A percentile compares a stretch with the other conserved stretches of the same genome.
Conservation (phyloP, 2,888 invertebrate genomes). For the Conus canariensis region DNA sequence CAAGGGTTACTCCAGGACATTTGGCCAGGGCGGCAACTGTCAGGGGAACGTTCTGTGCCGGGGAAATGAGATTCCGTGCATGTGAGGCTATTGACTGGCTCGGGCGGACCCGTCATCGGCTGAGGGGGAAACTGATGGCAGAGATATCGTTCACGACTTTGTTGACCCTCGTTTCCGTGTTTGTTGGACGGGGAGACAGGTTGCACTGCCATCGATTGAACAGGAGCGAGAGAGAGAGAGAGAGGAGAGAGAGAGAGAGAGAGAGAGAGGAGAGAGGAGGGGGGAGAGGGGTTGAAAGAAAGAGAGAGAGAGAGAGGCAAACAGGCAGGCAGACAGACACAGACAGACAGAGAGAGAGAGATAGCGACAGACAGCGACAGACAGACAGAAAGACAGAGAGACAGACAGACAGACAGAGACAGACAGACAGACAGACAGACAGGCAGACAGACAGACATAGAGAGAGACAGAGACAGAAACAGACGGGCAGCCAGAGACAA, state of each 20-base stretch:
- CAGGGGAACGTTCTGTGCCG: not conserved
- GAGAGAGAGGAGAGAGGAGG: not conserved
- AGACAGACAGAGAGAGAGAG: not conserved
- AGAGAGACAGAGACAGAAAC: not conserved
- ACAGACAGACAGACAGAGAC: not conserved
- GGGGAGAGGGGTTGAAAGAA: not conserved
- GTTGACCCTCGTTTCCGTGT: not conserved
- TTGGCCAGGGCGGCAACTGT: not conserved
- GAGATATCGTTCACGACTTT: not conserved
- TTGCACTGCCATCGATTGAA: not conserved
- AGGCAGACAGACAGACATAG: not conserved
- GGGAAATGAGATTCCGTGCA: not conserved
- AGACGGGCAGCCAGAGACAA: not conserved
- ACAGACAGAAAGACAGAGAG: not conserved
- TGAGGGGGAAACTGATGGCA: not conserved
- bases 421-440: not conserved
- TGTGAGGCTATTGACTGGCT: not conserved
- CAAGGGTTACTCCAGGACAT: no score
- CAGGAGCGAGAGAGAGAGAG: not conserved
- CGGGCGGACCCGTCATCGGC: not conserved
- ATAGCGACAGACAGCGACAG: not conserved
- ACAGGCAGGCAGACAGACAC: not conserved
- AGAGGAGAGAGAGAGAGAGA: conserved; percentile 16
- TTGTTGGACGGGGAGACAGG: not conserved
- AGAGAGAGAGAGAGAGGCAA: not conserved